These are phyloP conservation scores for Chouioia cunea DNA, from an alignment of 2,888 invertebrate genomes.

Conservation along the genomic window DNA sequence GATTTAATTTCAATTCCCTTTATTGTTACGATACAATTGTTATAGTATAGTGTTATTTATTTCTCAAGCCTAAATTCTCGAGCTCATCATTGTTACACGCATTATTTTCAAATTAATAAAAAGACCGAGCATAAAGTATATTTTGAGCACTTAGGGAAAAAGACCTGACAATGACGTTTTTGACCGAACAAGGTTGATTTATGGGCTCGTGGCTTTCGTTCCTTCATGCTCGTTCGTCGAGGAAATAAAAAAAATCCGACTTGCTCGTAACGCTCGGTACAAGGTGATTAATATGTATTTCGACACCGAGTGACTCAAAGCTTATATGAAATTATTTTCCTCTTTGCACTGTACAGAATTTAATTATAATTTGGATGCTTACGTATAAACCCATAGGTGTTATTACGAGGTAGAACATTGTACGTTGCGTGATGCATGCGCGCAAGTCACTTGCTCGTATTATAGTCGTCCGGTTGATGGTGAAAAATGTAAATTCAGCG, in stretches of 20 bases:
- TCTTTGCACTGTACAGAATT: conserved; percentile 20
- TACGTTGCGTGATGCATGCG: conserved; percentile 22
- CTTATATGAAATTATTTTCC: conserved; percentile 35
- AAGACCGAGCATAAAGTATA: too few species aligned
- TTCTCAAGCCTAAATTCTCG: too few species aligned
- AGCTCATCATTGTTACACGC: too few species aligned
- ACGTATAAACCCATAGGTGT: conserved; percentile 10
- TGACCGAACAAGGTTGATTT: conserved; percentile 29
- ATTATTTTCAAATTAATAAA: too few species aligned
- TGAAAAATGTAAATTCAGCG: conserved; percentile 42
- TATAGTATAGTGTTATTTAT: too few species aligned
- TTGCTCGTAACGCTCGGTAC: conserved; percentile 29
- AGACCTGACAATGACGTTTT: conserved; percentile 35
- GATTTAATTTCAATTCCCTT: neutral
- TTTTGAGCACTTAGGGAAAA: neutral
- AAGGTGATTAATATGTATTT: conserved; percentile 41
- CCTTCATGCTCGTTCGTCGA: conserved; percentile 10
- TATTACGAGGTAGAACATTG: conserved; percentile 31
- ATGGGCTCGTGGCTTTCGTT: conserved; percentile 9
- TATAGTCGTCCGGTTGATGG: conserved; percentile 13
- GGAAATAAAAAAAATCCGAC: conserved; percentile 5
- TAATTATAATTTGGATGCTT: conserved; percentile 38
- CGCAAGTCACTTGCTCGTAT: neutral
- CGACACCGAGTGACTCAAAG: conserved; percentile 17
- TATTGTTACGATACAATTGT: too few species aligned